Base-by-base conservation (phyloP, 2,797 vertebrate species). In the Petrocephalus schoutedeni region DNA sequence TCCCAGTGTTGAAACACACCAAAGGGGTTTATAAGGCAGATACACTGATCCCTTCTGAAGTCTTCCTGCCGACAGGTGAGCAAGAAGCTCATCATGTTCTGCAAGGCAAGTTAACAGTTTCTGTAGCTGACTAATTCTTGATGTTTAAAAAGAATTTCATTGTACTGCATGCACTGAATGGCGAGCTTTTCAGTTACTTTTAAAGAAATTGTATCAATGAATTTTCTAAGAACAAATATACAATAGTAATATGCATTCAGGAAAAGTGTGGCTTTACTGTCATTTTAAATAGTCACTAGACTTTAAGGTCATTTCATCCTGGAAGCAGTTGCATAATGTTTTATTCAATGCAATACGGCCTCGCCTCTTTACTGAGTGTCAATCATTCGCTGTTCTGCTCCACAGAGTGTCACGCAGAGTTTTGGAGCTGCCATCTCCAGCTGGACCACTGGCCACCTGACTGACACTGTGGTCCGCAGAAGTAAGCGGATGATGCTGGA, bases 401-500 rank as follows among this genome's bases (percentile, higher is more conserved):
- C 88, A 23, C 91, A 99, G 97, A 95, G 96, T 86, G 94, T 98
- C 88, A 98, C 97, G 0, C 96, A 96, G 91, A 98, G 97, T 93
- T 98, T 99, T 91, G 97, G 97, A 84, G 94, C 87, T 0, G 92
- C 96, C 36, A 96, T 99, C 91, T 96, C 96, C 0, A 93, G 95
- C 85, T 91, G 98, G 88, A 95, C 89, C 51, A 82, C 92, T 86
- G 88, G 91, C 85, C 97, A 97, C 87, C 93, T 99, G 93, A 98
- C 97, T 5, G 96, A 98, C 87, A 90, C 64, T 1, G 95, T 97
- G 82, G 95, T 99, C 90, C 94, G 90, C 87, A 96, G 97, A 91
- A 98, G 98, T 94, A 99, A 99, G 90, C 92, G 97, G 91, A 98
- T 99, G 98, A 97, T 99, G 93, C 94, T 99, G 91, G 98, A 99